These are phyloP conservation scores for Drosophila cognata DNA, from an alignment of 2,888 invertebrate genomes.

Conservation along the genomic window DNA sequence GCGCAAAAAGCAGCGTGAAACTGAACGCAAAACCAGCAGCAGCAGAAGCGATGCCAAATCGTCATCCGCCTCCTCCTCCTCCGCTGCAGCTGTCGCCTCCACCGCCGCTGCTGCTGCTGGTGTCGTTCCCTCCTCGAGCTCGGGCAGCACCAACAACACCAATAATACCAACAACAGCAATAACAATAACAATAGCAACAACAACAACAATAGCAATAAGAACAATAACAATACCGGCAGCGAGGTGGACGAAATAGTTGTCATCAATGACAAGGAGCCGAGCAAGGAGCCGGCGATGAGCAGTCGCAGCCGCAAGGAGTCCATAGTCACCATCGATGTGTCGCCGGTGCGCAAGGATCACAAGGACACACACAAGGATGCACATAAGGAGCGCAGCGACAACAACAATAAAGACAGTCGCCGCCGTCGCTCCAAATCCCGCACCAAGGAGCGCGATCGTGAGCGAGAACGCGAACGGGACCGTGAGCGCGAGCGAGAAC, in stretches of 20 bases:
- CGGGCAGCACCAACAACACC: neutral
- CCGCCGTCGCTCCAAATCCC: slow-evolving; percentile 83
- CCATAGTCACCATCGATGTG: slow-evolving; percentile 66
- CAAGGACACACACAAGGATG: slow-evolving; percentile 71
- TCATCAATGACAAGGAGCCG: slow-evolving; percentile 65
- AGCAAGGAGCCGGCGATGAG: slow-evolving; percentile 7
- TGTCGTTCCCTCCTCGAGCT: neutral
- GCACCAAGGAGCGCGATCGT: slow-evolving; percentile 86
- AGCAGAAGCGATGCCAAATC: slow-evolving; percentile 48
- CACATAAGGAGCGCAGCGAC: slow-evolving; percentile 62
- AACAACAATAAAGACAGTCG: slow-evolving; percentile 66
- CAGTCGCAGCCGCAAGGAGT: slow-evolving; percentile 59
- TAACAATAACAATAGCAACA: slow-evolving; percentile 1
- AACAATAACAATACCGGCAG: slow-evolving; percentile 10
- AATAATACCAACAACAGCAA: neutral
- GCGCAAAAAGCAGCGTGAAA: slow-evolving; percentile 83
- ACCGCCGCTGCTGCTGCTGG: neutral
- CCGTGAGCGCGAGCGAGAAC: slow-evolving; percentile 83
- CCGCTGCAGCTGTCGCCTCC: neutral
- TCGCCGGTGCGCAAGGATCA: slow-evolving; percentile 81
- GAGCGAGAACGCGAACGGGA: slow-evolving; percentile 86
- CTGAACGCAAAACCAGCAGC: slow-evolving; percentile 77
- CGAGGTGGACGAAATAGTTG: slow-evolving; percentile 66
- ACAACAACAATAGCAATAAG: slow-evolving; percentile 2
- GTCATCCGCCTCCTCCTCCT: neutral